Conservation (phyloP, 1,140 invertebrate species). For the Teleogryllus occipitalis region DNA sequence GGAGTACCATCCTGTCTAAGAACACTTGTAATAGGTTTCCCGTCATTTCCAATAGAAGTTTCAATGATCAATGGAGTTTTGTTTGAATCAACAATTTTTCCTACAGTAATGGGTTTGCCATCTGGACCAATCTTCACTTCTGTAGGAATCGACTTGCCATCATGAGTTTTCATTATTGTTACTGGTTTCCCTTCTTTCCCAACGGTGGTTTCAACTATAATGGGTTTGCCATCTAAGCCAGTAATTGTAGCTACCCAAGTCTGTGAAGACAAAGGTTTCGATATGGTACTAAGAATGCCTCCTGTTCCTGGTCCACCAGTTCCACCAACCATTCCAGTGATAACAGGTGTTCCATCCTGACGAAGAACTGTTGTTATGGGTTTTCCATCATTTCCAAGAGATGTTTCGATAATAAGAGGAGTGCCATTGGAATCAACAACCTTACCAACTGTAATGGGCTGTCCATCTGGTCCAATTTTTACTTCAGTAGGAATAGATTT, state of each 20-base stretch:
- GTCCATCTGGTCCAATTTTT: neutral
- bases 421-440: neutral
- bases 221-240: neutral
- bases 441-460: neutral
- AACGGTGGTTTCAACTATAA: neutral
- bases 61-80: neutral
- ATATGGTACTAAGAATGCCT: neutral
- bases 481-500: slow-evolving; percentile 8
- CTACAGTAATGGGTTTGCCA: neutral
- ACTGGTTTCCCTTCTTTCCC: neutral
- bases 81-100: neutral
- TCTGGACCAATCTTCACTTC: neutral
- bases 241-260: neutral
- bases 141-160: neutral
- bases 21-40: neutral
- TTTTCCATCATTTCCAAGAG: neutral
- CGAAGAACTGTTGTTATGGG: neutral
- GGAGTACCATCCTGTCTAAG: neutral
- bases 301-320: no score
- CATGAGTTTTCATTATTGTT: neutral
- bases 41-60: neutral
- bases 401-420: neutral
- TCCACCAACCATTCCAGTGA: neutral
- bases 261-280: neutral
- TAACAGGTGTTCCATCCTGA: neutral